These are phyloP conservation scores for Deladenus siricidicola DNA, from an alignment of 2,888 invertebrate genomes.

Conservation along the genomic window DNA sequence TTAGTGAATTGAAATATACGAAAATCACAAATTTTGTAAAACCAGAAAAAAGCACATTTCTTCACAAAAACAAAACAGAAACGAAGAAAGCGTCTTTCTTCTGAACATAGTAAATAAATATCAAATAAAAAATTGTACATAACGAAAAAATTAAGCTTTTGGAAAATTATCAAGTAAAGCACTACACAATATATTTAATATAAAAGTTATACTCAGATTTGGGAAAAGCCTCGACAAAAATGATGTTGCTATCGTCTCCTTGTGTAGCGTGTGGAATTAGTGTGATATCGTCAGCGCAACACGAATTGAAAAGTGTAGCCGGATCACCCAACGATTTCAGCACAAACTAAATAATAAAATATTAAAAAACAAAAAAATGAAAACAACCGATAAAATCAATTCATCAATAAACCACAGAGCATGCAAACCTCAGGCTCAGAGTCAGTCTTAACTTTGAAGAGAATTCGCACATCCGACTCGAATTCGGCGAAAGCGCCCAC, in stretches of 20 bases:
- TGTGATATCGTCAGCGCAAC: constrained; percentile 7
- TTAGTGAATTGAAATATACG: no score
- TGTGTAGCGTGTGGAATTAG: constrained; percentile 13
- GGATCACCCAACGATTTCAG: constrained; percentile 6
- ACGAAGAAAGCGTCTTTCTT: no score
- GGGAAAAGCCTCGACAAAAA: constrained; percentile 16
- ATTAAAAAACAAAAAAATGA: background rate
- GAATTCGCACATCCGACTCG: constrained; percentile 5
- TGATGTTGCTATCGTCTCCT: constrained; percentile 17
- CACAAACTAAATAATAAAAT: constrained; percentile 7
- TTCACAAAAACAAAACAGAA: no score
- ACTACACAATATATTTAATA: no score
- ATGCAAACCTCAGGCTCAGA: background rate
- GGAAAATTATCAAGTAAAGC: no score
- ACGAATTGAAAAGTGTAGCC: background rate
- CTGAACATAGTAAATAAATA: no score
- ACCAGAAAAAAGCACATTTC: no score
- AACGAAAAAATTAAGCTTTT: no score
- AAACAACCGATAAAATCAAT: background rate
- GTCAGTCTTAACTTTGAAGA: constrained; percentile 10
- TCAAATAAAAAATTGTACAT: no score
- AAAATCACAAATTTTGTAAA: no score
- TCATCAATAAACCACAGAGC: background rate
- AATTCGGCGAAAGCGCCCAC: constrained; percentile 10
- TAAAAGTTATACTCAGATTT: constrained; percentile 2